Evolutionary conservation across 2,888 invertebrate genomes (phyloP).

Genomic region (Coenonympha glycerion): DNA sequence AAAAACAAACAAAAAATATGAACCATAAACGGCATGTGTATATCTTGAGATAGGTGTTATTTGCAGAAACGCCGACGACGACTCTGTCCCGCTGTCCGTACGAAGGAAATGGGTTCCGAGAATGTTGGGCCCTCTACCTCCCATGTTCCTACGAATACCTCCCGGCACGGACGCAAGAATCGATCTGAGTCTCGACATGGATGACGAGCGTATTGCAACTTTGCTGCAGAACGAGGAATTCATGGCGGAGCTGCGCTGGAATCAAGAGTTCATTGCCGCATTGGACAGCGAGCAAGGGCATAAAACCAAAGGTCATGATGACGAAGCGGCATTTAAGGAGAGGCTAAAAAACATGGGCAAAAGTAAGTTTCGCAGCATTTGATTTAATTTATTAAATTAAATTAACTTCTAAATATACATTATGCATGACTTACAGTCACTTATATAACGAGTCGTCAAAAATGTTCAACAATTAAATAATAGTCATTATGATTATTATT

Average conservation of each 20-base stretch:
- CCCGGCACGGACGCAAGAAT: slow-evolving; percentile 65
- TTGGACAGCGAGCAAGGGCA: slow-evolving; percentile 83
- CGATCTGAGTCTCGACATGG: slow-evolving; percentile 78
- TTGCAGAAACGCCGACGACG: slow-evolving; percentile 63
- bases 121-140: slow-evolving; percentile 84
- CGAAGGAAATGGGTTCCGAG: slow-evolving; percentile 85
- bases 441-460: too few relatives aligned
- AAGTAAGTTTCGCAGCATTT: slow-evolving; percentile 59
- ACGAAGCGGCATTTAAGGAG: slow-evolving; percentile 85
- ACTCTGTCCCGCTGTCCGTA: slow-evolving; percentile 61
- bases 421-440: too few relatives aligned
- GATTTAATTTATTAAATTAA: too few relatives aligned
- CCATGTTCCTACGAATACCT: slow-evolving; percentile 83
- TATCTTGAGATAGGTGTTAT: slow-evolving; percentile 20
- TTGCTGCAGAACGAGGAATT: slow-evolving; percentile 94
- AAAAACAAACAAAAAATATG: not conserved
- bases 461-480: too few relatives aligned
- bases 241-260: slow-evolving; percentile 88
- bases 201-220: slow-evolving; percentile 90
- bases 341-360: slow-evolving; percentile 88
- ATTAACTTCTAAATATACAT: too few relatives aligned
- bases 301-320: slow-evolving; percentile 70
- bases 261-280: slow-evolving; percentile 90
- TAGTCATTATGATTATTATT: too few relatives aligned
- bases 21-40: slow-evolving; percentile 2